These are phyloP conservation scores for Luperina nickerlii DNA, from an alignment of 2,888 invertebrate genomes.

Conservation along the genomic window DNA sequence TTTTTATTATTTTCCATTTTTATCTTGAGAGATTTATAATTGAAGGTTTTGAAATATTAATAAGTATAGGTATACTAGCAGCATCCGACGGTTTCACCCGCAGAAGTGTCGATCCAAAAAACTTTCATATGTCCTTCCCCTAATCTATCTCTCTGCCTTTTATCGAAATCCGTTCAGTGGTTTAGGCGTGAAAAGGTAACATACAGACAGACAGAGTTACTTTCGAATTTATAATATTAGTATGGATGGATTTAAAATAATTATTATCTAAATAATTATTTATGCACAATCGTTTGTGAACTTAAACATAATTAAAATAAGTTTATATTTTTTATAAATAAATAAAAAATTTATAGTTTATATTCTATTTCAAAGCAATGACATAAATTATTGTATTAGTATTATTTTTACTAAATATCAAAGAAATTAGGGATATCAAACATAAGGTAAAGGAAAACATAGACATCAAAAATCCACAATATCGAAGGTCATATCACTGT, in stretches of 20 bases:
- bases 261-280: background rate
- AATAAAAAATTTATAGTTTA: background rate
- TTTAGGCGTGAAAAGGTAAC: no score
- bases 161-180: no score
- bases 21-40: no score
- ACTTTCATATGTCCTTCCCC: no score
- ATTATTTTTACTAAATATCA: background rate
- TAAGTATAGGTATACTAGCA: no score
- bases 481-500: background rate
- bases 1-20: background rate
- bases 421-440: background rate
- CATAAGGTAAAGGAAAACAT: background rate
- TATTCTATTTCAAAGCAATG: background rate
- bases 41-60: no score
- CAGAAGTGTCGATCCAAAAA: no score
- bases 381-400: background rate
- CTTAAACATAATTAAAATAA: conserved; percentile 14
- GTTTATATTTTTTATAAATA: background rate
- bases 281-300: conserved; percentile 1
- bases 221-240: no score
- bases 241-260: no score
- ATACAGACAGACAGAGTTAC: no score
- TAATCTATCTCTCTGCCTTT: no score
- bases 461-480: background rate
- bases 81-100: no score